Base-by-base conservation (phyloP, 2,888 invertebrate species). In the Andricus quercusramuli region DNA sequence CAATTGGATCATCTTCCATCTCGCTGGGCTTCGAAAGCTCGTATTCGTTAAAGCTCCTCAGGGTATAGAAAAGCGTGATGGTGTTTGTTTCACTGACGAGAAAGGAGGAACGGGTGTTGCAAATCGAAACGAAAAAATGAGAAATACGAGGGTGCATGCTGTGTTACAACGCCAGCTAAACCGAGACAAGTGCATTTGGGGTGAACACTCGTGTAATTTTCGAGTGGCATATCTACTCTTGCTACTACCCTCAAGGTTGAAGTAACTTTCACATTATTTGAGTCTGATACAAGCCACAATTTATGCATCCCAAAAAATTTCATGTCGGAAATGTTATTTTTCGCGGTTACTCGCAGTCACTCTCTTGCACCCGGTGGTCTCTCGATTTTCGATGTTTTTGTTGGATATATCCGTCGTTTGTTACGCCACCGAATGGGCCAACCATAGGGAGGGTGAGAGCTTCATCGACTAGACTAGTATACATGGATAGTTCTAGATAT, bases 401-500 rank as follows among this genome's bases (percentile, higher is more conserved):
- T 25, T 59, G 22, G 11, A 25, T 59, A 68, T n/a, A 51, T 70
- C 4, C 20, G 29, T 70, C 25, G 47, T 70, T 22, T 47, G 25
- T 70, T 70, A 51, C 51, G 29, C 47, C 29, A 70, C 22, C 70
- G 29, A 47, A 70, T 51, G n/a, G 56, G 22, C 29, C 32, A 74
- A 32, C 32, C 11, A n/a, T 32, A 56, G 56, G 20, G 74, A 56
- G 56, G n/a, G 56, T 56, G 56, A 29, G 74, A 56, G n/a, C 32
- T 74, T 74, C 37, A 74, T 74, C 74, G 51, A 56, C 56, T 74
- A 11, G 70, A 74, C 51, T 56, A 74, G 56, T 32, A n/a, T 32
- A 74, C 74, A 56, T 74, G 56, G 32, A 51, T 74, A 56, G 51
- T 20, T 74, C 56, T 32, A 32, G 74, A 56, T 56, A 37, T 74